Conservation (phyloP, 2,888 invertebrate genomes). For the Conomelus anceps region DNA sequence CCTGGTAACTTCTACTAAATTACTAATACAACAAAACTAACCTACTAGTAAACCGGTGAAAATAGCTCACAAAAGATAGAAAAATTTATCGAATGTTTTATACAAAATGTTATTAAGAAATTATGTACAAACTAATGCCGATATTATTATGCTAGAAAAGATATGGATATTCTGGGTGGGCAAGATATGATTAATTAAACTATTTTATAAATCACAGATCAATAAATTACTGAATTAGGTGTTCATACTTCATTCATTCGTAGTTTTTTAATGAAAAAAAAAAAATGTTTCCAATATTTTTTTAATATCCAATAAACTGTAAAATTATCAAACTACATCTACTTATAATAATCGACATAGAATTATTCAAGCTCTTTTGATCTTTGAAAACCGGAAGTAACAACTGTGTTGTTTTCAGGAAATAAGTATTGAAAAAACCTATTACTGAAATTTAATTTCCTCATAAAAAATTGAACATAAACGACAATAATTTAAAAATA, state of each 20-base stretch:
- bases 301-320: neutral
- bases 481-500: no score
- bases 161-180: neutral
- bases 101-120: neutral
- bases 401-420: no score
- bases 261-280: neutral
- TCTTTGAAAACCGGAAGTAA: no score
- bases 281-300: no score
- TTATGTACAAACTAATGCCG: neutral
- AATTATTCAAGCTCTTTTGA: no score
- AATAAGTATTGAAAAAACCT: no score
- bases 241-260: neutral
- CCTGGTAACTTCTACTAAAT: neutral
- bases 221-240: neutral
- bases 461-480: no score
- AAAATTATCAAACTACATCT: no score
- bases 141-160: neutral
- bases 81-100: neutral
- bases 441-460: no score
- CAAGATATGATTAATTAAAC: neutral
- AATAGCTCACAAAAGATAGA: neutral
- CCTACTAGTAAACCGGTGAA: neutral
- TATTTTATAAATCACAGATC: neutral
- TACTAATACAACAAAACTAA: neutral
- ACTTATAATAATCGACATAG: no score